A percentile compares a stretch with the other conserved stretches of the same genome.
Conservation (phyloP, 2,888 invertebrate species). For the Encarsia formosa region DNA sequence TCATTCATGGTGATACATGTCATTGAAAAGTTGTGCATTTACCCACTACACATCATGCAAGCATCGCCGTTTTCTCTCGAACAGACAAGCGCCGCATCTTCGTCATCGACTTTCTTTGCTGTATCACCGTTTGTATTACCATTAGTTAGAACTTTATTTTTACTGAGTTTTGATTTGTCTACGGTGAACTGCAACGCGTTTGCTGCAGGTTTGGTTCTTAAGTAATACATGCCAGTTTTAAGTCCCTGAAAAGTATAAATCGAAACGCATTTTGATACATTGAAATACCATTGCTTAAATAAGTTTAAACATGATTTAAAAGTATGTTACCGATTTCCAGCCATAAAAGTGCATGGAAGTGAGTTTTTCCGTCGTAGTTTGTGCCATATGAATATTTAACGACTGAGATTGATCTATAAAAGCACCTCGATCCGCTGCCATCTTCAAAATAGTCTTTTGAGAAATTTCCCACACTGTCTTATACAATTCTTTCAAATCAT, state of each 20-base stretch:
- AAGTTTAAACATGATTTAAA: too few relatives aligned
- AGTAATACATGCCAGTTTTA: constrained; percentile 23
- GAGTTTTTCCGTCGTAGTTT: constrained; percentile 88
- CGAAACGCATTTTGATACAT: too few relatives aligned
- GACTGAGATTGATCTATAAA: constrained; percentile 99
- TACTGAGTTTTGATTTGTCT: constrained; percentile 74
- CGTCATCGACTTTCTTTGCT: too few relatives aligned
- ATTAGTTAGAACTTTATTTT: constrained; percentile 28
- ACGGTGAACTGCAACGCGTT: constrained; percentile 97
- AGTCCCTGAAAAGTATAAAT: constrained; percentile 10
- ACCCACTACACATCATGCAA: constrained; percentile 73
- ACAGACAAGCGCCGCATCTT: constrained; percentile 75
- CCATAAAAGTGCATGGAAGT: constrained; percentile 98
- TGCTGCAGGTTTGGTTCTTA: constrained; percentile 75
- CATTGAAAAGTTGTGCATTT: too few relatives aligned
- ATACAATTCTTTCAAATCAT: constrained; percentile 79
- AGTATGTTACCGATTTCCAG: constrained; percentile 84
- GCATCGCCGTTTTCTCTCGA: constrained; percentile 84
- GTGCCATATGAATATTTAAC: constrained; percentile 93
- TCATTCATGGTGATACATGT: too few relatives aligned
- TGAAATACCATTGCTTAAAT: too few relatives aligned
- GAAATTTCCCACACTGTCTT: constrained; percentile 98
- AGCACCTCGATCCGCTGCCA: constrained; percentile 97
- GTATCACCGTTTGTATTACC: constrained; percentile 33
- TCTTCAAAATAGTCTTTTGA: constrained; percentile 86